Base-by-base conservation (phyloP, 2,888 invertebrate species). In the Coelinius sp. region DNA sequence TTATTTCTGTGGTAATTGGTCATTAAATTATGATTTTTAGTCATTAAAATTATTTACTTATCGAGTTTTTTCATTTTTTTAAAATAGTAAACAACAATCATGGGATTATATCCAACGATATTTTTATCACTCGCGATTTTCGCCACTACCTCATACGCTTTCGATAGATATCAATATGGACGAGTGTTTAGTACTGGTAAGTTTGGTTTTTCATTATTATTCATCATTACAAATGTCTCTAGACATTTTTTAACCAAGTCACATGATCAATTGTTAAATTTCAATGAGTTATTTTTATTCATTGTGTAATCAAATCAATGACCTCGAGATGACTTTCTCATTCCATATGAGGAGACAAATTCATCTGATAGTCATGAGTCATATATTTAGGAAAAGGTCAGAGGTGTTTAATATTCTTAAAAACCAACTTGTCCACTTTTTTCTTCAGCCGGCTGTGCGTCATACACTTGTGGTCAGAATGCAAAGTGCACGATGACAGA, bases 401-500 rank as follows among this genome's bases (percentile, higher is more conserved):
- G n/a, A n/a, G n/a, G n/a, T n/a, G n/a, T n/a, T n/a, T n/a, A n/a
- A n/a, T n/a, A n/a, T 17, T 10, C 12, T 17, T 10, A 12, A 41
- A 22, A 52, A 62, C 52, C 66, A 24, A 12, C n/a, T 53, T 71
- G 41, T 52, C 10, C 17, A 25, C 10, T 14, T 66, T 67, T 38
- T 66, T 59, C 68, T 56, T 35, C 71, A 84, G 84, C 77, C 62
- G 81, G 84, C 41, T 87, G 87, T 73, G 84, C 82, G n/a, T 77
- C 83, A 52, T 78, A 83, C 73, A 87, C 86, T 41, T 89, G 88
- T 72, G 88, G 88, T 63, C 74, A 76, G 10, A 88, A 89, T 71
- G 88, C 88, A 25, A 85, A 85, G 75, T 89, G 89, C 69, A 85
- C 87, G 24, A 82, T 88, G 52, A 88, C 87, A 73, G 93, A 92